phyloP scores from a whole-genome alignment of 2,113 vertebrate genomes.

The Gallinago paraguaiae region DNA sequence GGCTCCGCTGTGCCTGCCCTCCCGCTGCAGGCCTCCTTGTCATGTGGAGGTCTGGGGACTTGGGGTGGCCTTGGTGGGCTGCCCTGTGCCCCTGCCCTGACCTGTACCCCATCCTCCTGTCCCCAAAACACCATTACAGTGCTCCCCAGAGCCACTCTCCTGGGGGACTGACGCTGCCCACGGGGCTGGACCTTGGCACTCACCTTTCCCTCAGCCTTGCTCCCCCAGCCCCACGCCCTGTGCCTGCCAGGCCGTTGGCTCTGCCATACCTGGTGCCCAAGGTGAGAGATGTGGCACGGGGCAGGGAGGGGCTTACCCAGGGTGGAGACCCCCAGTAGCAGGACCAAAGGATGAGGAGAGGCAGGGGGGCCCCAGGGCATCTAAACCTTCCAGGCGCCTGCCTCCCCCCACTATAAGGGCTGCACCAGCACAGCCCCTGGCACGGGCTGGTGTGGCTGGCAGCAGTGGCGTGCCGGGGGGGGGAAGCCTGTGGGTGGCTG shows the following conservation, averaged over 20 bases:
- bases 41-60: background rate
- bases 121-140: fast-evolving
- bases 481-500: background rate
- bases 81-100: background rate
- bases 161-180: fast-evolving
- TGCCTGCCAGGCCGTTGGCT: background rate
- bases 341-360: fast-evolving
- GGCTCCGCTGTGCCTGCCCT: background rate
- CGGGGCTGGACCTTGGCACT: background rate
- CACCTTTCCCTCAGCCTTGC: fast-evolving
- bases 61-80: background rate
- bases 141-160: background rate
- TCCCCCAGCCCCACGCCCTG: background rate
- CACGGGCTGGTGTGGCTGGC: fast-evolving
- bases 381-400: background rate
- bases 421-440: fast-evolving
- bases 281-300: fast-evolving
- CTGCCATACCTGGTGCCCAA: fast-evolving
- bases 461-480: background rate
- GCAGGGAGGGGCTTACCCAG: fast-evolving
- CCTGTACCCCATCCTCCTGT: background rate
- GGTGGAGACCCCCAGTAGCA: background rate
- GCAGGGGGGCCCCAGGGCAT: background rate
- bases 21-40: background rate
- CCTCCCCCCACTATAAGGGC: background rate